Conservation (phyloP, 2,113 vertebrate species). For the Ovibos moschatus region DNA sequence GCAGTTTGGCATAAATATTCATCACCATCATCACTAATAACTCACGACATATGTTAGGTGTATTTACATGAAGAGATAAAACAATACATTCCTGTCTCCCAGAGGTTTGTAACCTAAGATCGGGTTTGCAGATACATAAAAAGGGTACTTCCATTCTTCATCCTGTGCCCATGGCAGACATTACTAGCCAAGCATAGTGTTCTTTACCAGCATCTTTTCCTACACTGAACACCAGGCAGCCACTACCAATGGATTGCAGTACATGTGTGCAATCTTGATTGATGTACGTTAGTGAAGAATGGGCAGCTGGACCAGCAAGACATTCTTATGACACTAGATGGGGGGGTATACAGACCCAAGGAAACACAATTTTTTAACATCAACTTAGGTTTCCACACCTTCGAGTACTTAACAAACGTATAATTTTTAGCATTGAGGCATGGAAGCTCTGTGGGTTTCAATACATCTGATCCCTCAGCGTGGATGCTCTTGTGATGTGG, state of each 20-base stretch:
- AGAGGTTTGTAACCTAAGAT: not conserved
- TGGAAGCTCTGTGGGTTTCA: not conserved
- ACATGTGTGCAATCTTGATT: not conserved
- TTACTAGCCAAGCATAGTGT: not conserved
- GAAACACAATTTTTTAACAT: not conserved
- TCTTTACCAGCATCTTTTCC: not conserved
- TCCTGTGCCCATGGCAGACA: not conserved
- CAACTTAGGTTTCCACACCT: not conserved
- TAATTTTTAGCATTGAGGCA: not conserved
- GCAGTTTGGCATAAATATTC: not conserved
- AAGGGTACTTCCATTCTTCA: not conserved
- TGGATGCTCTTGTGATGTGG: not conserved
- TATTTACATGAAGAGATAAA: not conserved
- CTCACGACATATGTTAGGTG: not conserved
- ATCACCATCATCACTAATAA: not conserved
- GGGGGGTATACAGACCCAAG: not conserved
- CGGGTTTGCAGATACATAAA: not conserved
- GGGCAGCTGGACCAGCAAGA: not conserved
- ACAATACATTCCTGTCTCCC: not conserved
- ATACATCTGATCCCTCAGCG: not conserved
- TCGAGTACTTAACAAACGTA: not conserved
- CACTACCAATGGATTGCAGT: not conserved
- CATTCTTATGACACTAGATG: not conserved
- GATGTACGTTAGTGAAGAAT: not conserved
- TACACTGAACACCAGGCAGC: not conserved